Evolutionary conservation across 2,113 vertebrate genomes (phyloP).

Genomic region (Catharus bicknelli): DNA sequence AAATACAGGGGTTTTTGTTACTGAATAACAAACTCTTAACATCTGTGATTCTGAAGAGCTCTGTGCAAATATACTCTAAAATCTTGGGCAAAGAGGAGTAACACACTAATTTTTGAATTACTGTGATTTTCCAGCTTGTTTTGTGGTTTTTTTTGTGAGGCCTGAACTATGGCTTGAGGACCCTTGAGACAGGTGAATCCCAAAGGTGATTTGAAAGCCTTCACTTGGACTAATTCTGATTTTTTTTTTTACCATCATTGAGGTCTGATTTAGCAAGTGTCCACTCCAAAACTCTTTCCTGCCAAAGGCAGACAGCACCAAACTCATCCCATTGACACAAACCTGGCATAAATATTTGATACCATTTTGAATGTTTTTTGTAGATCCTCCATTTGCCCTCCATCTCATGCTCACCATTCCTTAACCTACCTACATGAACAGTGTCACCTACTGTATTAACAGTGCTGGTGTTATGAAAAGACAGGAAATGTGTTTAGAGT

Average conservation of each 20-base stretch:
- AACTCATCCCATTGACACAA: background rate
- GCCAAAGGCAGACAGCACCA: background rate
- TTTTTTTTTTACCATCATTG: background rate
- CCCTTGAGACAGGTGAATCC: background rate
- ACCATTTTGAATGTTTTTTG: background rate
- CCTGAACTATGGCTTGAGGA: background rate
- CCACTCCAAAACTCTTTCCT: background rate
- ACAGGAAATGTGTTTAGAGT: background rate
- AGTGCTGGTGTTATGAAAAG: background rate
- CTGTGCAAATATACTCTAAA: background rate
- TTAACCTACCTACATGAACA: background rate
- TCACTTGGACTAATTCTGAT: background rate
- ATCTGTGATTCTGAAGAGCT: background rate
- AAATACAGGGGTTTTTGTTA: background rate
- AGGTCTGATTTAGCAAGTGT: background rate
- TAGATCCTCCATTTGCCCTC: background rate
- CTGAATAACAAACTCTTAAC: background rate
- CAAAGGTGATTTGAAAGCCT: background rate
- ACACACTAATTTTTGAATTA: background rate
- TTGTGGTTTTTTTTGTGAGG: background rate
- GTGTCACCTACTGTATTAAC: background rate
- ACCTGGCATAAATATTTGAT: background rate
- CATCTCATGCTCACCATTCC: background rate
- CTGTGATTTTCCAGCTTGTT: background rate
- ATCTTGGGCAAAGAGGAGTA: background rate